Percentiles rank a stretch among this genome's conserved stretches.
Conservation (phyloP, 2,888 invertebrate species). For the Cephonodes hylas region DNA sequence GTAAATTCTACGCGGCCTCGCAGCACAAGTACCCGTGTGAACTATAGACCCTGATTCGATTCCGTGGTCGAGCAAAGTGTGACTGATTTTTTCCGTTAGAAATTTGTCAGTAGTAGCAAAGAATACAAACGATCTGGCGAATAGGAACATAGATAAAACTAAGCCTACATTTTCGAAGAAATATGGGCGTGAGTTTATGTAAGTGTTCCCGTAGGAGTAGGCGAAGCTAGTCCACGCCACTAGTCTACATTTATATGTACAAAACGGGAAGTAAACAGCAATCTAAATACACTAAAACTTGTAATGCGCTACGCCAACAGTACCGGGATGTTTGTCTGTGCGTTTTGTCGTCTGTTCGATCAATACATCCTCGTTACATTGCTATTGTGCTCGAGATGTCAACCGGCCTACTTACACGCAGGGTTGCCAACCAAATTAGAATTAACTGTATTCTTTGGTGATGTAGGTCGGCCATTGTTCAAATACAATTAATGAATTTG, state of each 20-base stretch:
- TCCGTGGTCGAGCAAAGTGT: too few species aligned
- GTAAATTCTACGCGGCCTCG: too few species aligned
- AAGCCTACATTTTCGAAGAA: too few species aligned
- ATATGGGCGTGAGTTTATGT: too few species aligned
- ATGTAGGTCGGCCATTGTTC: not conserved
- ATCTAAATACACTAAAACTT: not conserved
- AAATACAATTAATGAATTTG: not conserved
- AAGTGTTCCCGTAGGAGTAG: too few species aligned
- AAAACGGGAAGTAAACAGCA: not conserved
- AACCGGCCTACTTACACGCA: constrained; percentile 6
- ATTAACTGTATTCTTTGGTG: not conserved
- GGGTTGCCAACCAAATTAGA: not conserved
- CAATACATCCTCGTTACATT: constrained; percentile 11
- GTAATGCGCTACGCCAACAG: not conserved
- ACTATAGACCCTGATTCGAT: too few species aligned
- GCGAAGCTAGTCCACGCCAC: too few species aligned
- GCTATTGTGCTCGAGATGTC: constrained; percentile 4
- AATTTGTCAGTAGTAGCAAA: too few species aligned
- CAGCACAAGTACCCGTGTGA: too few species aligned
- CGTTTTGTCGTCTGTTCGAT: constrained; percentile 4
- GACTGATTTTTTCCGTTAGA: too few species aligned
- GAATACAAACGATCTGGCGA: too few species aligned
- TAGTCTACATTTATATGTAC: not conserved
- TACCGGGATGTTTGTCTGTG: not conserved
- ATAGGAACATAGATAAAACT: too few species aligned